Evolutionary conservation across 2,797 vertebrate genomes (phyloP).

Genomic region (Vespertilio murinus): DNA sequence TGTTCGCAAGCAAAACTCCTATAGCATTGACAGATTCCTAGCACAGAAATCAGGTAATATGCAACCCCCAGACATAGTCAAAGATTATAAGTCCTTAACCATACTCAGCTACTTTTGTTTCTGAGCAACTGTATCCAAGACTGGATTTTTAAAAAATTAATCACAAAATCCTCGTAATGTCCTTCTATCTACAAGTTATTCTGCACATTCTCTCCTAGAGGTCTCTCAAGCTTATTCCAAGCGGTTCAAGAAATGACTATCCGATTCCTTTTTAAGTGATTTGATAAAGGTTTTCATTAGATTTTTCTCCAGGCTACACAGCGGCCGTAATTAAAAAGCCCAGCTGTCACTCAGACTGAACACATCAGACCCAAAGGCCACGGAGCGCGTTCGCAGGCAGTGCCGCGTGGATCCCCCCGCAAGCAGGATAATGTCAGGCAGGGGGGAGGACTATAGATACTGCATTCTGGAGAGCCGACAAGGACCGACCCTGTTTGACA

Average conservation of each 20-base stretch:
- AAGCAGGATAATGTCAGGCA: neutral
- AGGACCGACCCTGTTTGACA: conserved; percentile 23
- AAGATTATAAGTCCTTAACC: neutral
- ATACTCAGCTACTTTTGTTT: neutral
- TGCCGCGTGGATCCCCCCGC: neutral
- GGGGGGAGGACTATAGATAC: neutral
- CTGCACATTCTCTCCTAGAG: neutral
- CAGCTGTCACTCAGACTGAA: conserved; percentile 45
- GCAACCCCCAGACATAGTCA: neutral
- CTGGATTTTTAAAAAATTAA: neutral
- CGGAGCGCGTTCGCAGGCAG: neutral
- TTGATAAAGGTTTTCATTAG: conserved; percentile 50
- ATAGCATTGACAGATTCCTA: neutral
- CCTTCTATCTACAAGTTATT: neutral
- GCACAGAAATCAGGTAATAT: neutral
- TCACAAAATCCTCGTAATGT: neutral
- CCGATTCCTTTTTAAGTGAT: conserved; percentile 2
- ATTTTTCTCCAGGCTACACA: neutral
- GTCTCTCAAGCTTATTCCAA: neutral
- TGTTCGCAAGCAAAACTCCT: neutral
- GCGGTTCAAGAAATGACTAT: neutral
- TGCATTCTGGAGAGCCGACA: neutral
- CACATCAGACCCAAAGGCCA: conserved; percentile 39
- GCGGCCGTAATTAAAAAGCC: conserved; percentile 49
- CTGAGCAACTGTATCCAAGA: neutral